These are phyloP conservation scores for Catocala fraxini DNA, from an alignment of 2,888 invertebrate species.

Conservation along the genomic window DNA sequence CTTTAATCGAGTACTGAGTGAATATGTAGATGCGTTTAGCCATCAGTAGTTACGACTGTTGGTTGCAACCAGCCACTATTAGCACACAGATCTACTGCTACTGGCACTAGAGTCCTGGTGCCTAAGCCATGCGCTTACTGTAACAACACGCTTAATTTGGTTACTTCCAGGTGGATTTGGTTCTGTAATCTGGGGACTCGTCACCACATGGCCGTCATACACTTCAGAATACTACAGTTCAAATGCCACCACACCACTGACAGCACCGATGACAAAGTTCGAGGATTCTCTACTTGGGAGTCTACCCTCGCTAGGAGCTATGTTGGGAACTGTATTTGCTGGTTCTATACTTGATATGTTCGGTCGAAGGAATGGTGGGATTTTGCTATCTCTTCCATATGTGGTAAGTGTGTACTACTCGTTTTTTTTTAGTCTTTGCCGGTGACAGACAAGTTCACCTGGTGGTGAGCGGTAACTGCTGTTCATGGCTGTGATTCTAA, in stretches of 20 bases:
- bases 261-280: conserved; percentile 56
- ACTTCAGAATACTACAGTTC: conserved; percentile 14
- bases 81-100: no score
- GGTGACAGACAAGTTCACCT: no score
- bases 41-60: no score
- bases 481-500: no score
- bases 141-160: no score
- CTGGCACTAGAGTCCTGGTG: no score
- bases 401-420: conserved; percentile 58
- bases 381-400: conserved; percentile 81
- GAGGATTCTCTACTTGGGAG: conserved; percentile 68
- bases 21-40: no score
- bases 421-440: no score
- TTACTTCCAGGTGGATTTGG: conserved; percentile 16
- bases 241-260: conserved; percentile 10
- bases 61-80: no score
- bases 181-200: neutral
- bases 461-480: no score
- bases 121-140: no score
- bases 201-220: conserved; percentile 18
- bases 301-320: conserved; percentile 65
- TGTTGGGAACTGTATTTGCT: conserved; percentile 59
- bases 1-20: no score
- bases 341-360: conserved; percentile 60
- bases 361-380: conserved; percentile 61